Evolutionary conservation across 2,113 vertebrate genomes (phyloP), one percentile per base, ranked within the genome.

Genomic region (Phalacrocorax carbo): DNA sequence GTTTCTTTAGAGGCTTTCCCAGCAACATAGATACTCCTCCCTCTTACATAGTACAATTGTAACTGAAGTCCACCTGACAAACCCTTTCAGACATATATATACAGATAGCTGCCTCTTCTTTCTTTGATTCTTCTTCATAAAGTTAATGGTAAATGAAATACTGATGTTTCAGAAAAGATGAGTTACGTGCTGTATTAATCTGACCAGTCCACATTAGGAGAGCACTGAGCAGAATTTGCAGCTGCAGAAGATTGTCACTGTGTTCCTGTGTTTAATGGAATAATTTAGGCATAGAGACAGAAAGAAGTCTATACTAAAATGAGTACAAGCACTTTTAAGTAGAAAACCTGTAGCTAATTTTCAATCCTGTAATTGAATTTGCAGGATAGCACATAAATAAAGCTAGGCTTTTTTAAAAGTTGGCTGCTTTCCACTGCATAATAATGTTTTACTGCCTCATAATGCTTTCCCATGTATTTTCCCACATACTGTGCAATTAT

Each of bases 331-430:
- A 82, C 65, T 96, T 96, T 88, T 90, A 95, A 82, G 88, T 77
- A 94, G 90, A 91, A 93, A 95, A 97, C 83, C 88, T 97, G 86
- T 96, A 95, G 95, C 90, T 96, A 96, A 95, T 98, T 96, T 97
- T 96, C 92, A 94, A 3, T 70, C 71, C 72, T 73, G 88, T 97
- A 95, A 96, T 86, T 94, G 91, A 94, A 96, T 95, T 97, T 75
- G 86, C 78, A 73, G 94, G 71, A 68, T 86, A 42, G 57, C 52
- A 91, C 84, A 95, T 91, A 97, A 95, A 96, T 97, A 93, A 96
- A 88, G 34, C 38, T 9, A 36, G 42, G 49, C 36, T n/a, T 87
- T 92, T 95, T 82, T 7, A 22, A 80, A 95, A 91, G 65, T 85
- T 78, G 71, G 65, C 62, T 81, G 57, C 62, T 93, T 79, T 84